Conservation (phyloP, 2,888 invertebrate genomes). For the Eupithecia dodoneata region DNA sequence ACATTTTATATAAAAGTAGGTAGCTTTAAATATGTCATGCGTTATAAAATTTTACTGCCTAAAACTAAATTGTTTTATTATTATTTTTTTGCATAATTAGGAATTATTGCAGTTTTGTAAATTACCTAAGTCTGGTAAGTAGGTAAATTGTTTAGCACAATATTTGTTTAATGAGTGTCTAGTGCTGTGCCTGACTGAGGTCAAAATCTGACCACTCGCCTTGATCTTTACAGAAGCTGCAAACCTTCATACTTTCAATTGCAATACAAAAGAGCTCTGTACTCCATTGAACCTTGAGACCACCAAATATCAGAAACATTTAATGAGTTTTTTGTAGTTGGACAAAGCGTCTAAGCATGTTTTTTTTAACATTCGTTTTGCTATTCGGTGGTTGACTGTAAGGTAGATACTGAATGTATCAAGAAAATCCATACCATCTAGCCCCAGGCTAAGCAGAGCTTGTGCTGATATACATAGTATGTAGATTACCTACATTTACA, state of each 20-base stretch:
- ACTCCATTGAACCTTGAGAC: slow-evolving; percentile 32
- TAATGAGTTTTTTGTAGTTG: not conserved
- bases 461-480: too few relatives aligned
- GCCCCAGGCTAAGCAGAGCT: too few relatives aligned
- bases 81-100: not conserved
- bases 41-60: not conserved
- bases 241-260: slow-evolving; percentile 56
- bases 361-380: too few relatives aligned
- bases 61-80: not conserved
- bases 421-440: not conserved
- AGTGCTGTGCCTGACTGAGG: slow-evolving; percentile 29
- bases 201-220: slow-evolving; percentile 62
- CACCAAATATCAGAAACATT: not conserved
- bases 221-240: slow-evolving; percentile 71
- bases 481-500: too few relatives aligned
- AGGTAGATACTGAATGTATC: not conserved
- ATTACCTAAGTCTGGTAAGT: not conserved
- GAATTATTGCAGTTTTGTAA: not conserved
- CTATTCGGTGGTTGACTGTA: too few relatives aligned
- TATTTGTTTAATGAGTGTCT: not conserved
- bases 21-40: not conserved
- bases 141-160: not conserved
- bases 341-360: too few relatives aligned
- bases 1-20: too few relatives aligned
- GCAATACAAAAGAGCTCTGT: slow-evolving; percentile 40